phyloP scores from a whole-genome alignment of 2,113 vertebrate genomes.

The Oncorhynchus tshawytscha region DNA sequence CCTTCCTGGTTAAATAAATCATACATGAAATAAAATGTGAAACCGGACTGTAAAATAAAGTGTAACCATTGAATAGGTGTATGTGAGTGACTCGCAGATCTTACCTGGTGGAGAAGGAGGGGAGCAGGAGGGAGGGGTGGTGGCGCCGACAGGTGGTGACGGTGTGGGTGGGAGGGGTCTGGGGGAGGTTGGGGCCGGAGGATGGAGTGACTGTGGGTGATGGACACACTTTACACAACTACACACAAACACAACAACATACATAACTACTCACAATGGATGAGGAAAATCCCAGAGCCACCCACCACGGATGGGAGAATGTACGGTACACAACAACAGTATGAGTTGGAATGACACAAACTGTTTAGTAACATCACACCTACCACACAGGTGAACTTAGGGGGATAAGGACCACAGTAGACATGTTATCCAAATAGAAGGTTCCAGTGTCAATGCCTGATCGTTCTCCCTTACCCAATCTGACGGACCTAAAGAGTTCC shows the following conservation, averaged over 20 bases:
- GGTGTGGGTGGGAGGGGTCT: slow-evolving; percentile 79
- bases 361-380: too few relatives aligned
- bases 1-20: not conserved
- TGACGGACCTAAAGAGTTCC: too few relatives aligned
- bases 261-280: slow-evolving; percentile 18
- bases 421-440: too few relatives aligned
- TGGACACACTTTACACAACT: slow-evolving; percentile 31
- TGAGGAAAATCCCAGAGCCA: not conserved
- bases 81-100: slow-evolving; percentile 23
- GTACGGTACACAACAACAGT: too few relatives aligned
- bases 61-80: not conserved
- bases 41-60: not conserved
- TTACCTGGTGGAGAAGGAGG: slow-evolving; percentile 79
- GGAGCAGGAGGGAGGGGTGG: slow-evolving; percentile 72
- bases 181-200: slow-evolving; percentile 76
- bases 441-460: too few relatives aligned
- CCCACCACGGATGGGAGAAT: too few relatives aligned
- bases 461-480: too few relatives aligned
- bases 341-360: too few relatives aligned
- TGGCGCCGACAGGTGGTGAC: slow-evolving; percentile 81
- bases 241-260: not conserved
- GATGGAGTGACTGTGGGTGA: slow-evolving; percentile 67
- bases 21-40: not conserved
- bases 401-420: too few relatives aligned
- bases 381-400: too few relatives aligned